These are phyloP conservation scores for Pollachius pollachius DNA, from an alignment of 2,113 vertebrate genomes.

Conservation along the genomic window DNA sequence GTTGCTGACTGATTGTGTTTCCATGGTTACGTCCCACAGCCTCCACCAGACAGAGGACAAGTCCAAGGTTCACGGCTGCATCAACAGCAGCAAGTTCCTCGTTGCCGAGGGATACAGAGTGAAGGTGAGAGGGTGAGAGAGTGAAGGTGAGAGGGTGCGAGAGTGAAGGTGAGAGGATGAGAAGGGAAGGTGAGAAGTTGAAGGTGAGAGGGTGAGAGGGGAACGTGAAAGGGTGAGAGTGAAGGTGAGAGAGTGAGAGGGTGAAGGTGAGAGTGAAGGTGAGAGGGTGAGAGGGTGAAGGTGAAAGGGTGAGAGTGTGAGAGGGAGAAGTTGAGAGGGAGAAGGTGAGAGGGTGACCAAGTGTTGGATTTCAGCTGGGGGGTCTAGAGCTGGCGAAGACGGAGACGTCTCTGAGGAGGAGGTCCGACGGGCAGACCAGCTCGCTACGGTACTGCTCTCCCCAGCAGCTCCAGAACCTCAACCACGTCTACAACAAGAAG, in stretches of 20 bases:
- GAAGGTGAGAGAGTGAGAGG: too few relatives aligned
- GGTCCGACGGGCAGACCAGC: conserved; percentile 3
- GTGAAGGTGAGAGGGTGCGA: too few relatives aligned
- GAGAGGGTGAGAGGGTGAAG: too few relatives aligned
- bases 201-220: too few relatives aligned
- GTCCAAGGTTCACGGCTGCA: conserved; percentile 77
- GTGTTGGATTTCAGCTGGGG: conserved; percentile 69
- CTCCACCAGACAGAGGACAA: conserved; percentile 79
- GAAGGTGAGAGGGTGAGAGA: conserved; percentile 73
- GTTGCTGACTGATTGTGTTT: background rate
- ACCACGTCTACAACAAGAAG: conserved; percentile 63
- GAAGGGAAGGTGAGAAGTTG: too few relatives aligned
- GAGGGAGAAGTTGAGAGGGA: too few relatives aligned
- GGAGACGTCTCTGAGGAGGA: conserved; percentile 77
- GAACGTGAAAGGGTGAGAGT: too few relatives aligned
- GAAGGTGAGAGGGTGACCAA: too few relatives aligned
- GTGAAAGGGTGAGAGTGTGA: too few relatives aligned
- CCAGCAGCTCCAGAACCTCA: conserved; percentile 66
- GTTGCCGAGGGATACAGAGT: conserved; percentile 78
- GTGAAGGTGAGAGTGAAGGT: too few relatives aligned
- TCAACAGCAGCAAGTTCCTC: conserved; percentile 84
- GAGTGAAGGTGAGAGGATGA: too few relatives aligned
- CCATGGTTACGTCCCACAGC: conserved; percentile 50
- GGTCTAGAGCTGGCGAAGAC: conserved; percentile 85
- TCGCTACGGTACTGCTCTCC: conserved; percentile 73